Percentiles rank a stretch among this genome's conserved stretches.
These are phyloP conservation scores for Drosophila merina DNA, from an alignment of 2,888 invertebrate species.

Conservation along the genomic window DNA sequence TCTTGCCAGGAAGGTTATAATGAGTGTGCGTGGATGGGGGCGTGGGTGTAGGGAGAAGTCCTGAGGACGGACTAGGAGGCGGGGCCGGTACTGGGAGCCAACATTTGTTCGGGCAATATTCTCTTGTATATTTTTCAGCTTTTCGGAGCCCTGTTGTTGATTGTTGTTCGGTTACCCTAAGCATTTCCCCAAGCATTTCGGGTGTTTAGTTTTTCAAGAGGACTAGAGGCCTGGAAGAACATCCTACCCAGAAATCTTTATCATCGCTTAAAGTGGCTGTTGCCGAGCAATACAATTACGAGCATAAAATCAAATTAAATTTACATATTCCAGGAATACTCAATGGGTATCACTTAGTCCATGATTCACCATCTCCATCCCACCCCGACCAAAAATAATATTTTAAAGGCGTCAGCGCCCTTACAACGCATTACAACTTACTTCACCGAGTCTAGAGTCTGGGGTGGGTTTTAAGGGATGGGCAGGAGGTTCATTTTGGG, in stretches of 20 bases:
- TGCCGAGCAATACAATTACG: neutral
- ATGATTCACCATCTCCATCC: neutral
- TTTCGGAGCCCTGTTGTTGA: constrained; percentile 69
- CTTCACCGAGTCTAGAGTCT: constrained; percentile 27
- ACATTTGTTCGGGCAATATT: constrained; percentile 70
- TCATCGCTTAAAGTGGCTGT: neutral
- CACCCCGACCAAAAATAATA: constrained; percentile 12
- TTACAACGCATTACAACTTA: constrained; percentile 59
- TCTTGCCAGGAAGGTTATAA: constrained; percentile 56
- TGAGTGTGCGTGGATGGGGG: constrained; percentile 46
- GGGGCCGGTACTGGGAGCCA: constrained; percentile 15
- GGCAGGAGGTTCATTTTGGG: neutral
- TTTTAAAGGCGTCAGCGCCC: constrained; percentile 59
- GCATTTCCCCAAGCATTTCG: neutral
- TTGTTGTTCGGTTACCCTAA: constrained; percentile 39
- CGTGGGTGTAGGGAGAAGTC: neutral
- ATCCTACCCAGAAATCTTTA: neutral
- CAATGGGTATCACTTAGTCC: constrained; percentile 25
- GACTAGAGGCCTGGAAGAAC: neutral
- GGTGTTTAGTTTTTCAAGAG: neutral
- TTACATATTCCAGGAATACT: neutral
- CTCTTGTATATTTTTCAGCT: constrained; percentile 66
- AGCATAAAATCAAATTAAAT: neutral
- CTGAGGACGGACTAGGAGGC: neutral
- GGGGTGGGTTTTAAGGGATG: constrained; percentile 9